phyloP scores from a whole-genome alignment of 1,140 invertebrate species.

The Aradophagus sp. region DNA sequence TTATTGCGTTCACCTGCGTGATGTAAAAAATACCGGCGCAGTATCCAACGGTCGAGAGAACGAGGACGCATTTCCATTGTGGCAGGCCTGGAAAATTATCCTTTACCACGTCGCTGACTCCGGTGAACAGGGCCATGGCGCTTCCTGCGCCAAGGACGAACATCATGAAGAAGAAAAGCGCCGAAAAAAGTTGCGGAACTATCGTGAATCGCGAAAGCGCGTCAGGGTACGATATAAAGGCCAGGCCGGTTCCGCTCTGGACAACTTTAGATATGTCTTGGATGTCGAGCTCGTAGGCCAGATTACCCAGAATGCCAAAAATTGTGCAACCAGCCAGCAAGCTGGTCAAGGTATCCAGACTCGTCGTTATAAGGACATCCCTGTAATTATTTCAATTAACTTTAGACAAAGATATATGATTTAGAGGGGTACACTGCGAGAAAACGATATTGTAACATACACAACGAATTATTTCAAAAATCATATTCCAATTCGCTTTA shows the following conservation, averaged over 20 bases:
- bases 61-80: conserved; percentile 69
- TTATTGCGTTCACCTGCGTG: conserved; percentile 68
- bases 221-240: conserved; percentile 82
- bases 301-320: conserved; percentile 87
- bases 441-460: too few relatives aligned
- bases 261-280: conserved; percentile 76
- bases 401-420: too few relatives aligned
- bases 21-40: conserved; percentile 73
- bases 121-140: conserved; percentile 70
- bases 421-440: too few relatives aligned
- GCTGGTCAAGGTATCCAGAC: conserved; percentile 84
- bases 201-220: conserved; percentile 78
- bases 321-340: conserved; percentile 90
- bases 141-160: conserved; percentile 76
- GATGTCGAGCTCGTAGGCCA: conserved; percentile 79
- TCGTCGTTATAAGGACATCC: conserved; percentile 85
- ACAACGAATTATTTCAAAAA: too few relatives aligned
- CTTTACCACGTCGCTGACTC: conserved; percentile 70
- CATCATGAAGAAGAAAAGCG: conserved; percentile 82
- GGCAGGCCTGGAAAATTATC: conserved; percentile 73
- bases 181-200: conserved; percentile 79
- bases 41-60: conserved; percentile 71
- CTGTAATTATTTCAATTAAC: conserved; percentile 60
- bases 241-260: conserved; percentile 79
- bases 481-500: background rate